Percentiles rank a stretch among this genome's conserved stretches.
phyloP scores from a whole-genome alignment of 1,140 invertebrate species.

The Pemphigus obesinymphae region DNA sequence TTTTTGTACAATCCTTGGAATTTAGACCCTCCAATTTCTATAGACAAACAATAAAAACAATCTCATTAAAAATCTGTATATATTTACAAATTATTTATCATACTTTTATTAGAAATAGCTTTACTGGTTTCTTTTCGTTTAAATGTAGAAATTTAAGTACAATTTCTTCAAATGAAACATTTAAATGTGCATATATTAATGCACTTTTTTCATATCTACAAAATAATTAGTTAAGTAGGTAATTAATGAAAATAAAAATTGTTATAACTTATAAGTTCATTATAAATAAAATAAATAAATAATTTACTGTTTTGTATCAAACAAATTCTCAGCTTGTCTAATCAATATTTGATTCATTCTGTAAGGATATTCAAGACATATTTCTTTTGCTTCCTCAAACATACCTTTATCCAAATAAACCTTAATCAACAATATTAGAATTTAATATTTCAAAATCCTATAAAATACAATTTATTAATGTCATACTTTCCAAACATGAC shows the following conservation, averaged over 20 bases:
- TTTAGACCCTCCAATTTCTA: slow-evolving; percentile 57
- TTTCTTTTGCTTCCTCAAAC: slow-evolving; percentile 81
- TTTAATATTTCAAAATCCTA: not conserved
- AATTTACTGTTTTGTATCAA: slow-evolving; percentile 62
- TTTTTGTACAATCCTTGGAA: slow-evolving; percentile 69
- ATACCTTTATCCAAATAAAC: slow-evolving; percentile 63
- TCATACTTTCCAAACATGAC: slow-evolving; percentile 74
- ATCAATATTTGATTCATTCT: slow-evolving; percentile 78
- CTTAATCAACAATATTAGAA: not conserved
- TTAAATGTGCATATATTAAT: slow-evolving; percentile 78
- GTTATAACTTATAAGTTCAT: no score
- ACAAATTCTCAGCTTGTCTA: slow-evolving; percentile 84
- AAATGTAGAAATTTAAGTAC: slow-evolving; percentile 86
- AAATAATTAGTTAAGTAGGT: slow-evolving; percentile 8
- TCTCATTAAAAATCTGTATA: not conserved
- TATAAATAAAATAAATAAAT: not conserved
- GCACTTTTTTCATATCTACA: slow-evolving; percentile 75
- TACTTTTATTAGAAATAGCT: slow-evolving; percentile 75
- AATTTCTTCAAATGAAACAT: slow-evolving; percentile 90
- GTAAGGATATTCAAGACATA: slow-evolving; percentile 69
- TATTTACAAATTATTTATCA: not conserved
- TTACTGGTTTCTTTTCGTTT: slow-evolving; percentile 76
- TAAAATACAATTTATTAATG: slow-evolving; percentile 3
- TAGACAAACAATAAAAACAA: slow-evolving; percentile 40
- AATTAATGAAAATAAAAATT: no score